Base-by-base conservation (phyloP, 2,797 vertebrate species). In the Fistularia commersonii region DNA sequence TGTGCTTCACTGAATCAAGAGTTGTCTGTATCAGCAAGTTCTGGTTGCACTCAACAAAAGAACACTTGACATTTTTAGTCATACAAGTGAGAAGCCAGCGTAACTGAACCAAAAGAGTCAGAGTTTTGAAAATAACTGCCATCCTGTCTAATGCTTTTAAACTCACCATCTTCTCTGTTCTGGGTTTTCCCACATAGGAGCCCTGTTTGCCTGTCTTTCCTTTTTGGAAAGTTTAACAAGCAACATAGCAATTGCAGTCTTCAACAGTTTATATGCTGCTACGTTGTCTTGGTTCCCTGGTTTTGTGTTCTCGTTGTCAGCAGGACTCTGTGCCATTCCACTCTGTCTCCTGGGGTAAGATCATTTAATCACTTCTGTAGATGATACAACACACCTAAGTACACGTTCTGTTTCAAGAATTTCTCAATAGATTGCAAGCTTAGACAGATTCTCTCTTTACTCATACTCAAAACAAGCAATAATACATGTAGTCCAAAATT, bases 201-300 rank as follows among this genome's bases (percentile, higher is more conserved):
- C 92, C 12, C 79, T 99, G 56, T 98, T 99, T 76, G 96, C 94
- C 42, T 95, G 90, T 44, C 82, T 98, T 54, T 92, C 95, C 60
- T 93, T 93, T 61, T 57, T 93, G 70, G 95, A 99, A 67, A 93
- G 82, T 49, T 69, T 98, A 54, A 88, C 86, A 0, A 72, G 32
- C 65, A 91, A 81, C 2, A 11, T 83, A 13, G 75, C 93, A 0
- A 0, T 44, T 5, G 81, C 85, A 3, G 42, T 89, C 36, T 98
- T 94, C 78, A 95, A 76, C 55, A 90, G 85, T 55, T 48, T 96
- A 47, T 99, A 99, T 46, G 91, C 93, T 8, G 79, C 72, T 39
- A 98, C 94, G 0, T 93, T 99, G 31, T 63, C 74, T 0, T 95
- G 94, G 94, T 93, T 66, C 63, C 88, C 93, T 3, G 95, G 94